A percentile compares a stretch with the other conserved stretches of the same genome.
Evolutionary conservation across 2,797 vertebrate genomes (phyloP).

Genomic region (Harpagifer antarcticus): DNA sequence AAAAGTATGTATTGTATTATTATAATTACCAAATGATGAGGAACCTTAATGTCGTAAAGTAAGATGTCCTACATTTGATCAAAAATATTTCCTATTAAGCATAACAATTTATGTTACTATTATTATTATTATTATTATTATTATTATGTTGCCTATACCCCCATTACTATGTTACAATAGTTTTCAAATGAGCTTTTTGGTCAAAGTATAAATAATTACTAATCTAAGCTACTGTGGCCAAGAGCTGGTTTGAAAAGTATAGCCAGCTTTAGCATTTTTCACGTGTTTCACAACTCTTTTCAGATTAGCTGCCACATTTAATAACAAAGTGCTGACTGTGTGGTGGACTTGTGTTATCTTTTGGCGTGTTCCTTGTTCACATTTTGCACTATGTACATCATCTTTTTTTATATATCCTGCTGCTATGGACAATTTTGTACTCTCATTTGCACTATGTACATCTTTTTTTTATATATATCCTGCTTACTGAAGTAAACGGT

Average conservation of each 20-base stretch:
- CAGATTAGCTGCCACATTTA: not conserved
- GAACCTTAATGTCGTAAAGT: no score
- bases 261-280: conserved; percentile 29
- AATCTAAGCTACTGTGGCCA: not conserved
- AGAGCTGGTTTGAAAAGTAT: conserved; percentile 16
- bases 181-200: not conserved
- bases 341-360: conserved; percentile 11
- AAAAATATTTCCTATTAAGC: not conserved
- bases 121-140: no score
- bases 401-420: no score
- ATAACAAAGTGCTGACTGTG: conserved; percentile 13
- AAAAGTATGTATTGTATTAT: not conserved
- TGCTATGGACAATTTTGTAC: not conserved
- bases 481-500: no score
- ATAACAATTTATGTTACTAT: not conserved
- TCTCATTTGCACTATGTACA: no score
- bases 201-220: conserved; percentile 2
- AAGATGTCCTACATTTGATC: no score
- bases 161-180: not conserved
- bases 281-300: conserved; percentile 21
- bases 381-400: not conserved
- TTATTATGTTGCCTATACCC: not conserved
- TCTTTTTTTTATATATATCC: no score
- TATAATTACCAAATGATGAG: not conserved
- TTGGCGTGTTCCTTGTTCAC: not conserved